Base-by-base conservation (phyloP, 1,140 invertebrate species). In the Lordiphosa collinella region DNA sequence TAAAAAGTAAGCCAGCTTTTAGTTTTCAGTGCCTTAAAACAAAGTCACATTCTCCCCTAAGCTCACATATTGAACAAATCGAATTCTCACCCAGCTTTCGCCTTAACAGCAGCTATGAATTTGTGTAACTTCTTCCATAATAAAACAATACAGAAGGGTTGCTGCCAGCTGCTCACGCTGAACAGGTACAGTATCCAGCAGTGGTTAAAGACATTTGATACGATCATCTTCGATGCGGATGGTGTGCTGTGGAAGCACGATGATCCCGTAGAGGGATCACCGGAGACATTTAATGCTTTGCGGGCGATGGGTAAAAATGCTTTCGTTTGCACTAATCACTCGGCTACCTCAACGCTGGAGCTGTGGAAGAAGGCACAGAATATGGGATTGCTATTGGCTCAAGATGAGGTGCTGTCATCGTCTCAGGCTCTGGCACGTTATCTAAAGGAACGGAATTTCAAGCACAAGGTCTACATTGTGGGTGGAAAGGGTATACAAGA, bases 231-330 rank as follows among this genome's bases (percentile, higher is more conserved):
- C 9, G 75, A 55, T 40, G 69, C 54, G 1, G 57, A 74, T 13
- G 75, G 75, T 0, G 69, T 80, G 5, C 52, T 80, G 2, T 79
- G 75, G 75, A 52, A 14, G 0, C n/a, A 43, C 0, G 48, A 57
- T 0, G 2, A 36, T 0, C 31, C 43, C 1, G 8, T 79, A 1
- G 12, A 40, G 4, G 67, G 67, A 1, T 48, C 66, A 1, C 18
- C 74, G 1, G 59, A 64, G 4, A 73, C 74, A 1, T 79, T 79
- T 1, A 79, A 79, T 14, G 74, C 75, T 0, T 11, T 79, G 7
- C 49, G 60, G 0, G 75, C 50, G 0, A 59, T 73, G 74, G 74
- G 69, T 1, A 79, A 79, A 13, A 40, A 61, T 1, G 64, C 60
- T 0, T 69, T 43, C 12, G 69, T 79, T 0, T 79, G 75, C 53